Evolutionary conservation across 37 sponge, comb jelly and placozoan genomes (phyloP), one percentile per base, ranked within the genome.

Genomic region (Cladorhizidae sp.): DNA sequence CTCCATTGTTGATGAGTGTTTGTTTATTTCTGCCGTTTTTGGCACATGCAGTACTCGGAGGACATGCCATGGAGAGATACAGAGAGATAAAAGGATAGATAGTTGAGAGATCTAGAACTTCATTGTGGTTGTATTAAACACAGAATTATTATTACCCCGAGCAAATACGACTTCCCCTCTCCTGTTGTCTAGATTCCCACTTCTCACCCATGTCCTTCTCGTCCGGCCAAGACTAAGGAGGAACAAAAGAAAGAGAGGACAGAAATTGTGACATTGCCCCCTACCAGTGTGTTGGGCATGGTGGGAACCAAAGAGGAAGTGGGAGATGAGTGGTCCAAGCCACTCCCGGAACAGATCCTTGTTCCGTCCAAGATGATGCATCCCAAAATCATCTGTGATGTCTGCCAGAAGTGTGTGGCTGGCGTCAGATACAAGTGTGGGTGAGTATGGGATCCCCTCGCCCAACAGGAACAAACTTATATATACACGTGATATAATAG

Each of bases 361-460:
- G 6, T 38, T 9, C 23, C 72, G 11, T 55, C 74, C 23, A 57
- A n/a, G 22, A 26, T 52, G 2, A 40, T 75, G 29, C 90, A 93
- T 76, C 59, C 40, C 40, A 85, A 81, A 3, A 70, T 94, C 40
- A 77, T 81, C n/a, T 94, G 95, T 73, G 91, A 87, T 62, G 41
- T 51, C 32, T 94, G 95, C 82, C 52, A 87, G 37, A 65, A 64
- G 20, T 41, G 72, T 32, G 76, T 94, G 40, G 65, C 77, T 8
- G 95, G 95, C 28, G 65, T 73, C 36, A 61, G 95, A 25, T 94
- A 91, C 89, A 94, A 94, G 86, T 94, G 95, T 74, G 95, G 95
- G 95, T 92, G 59, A 74, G 88, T 90, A 2, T 2, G 9, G 2
- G 37, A 32, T 7, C 20, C 68, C 3, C 31, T 7, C 3, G 39